Base-by-base conservation (phyloP, 2,888 invertebrate genomes). In the Lasioglossum oenotherae region DNA sequence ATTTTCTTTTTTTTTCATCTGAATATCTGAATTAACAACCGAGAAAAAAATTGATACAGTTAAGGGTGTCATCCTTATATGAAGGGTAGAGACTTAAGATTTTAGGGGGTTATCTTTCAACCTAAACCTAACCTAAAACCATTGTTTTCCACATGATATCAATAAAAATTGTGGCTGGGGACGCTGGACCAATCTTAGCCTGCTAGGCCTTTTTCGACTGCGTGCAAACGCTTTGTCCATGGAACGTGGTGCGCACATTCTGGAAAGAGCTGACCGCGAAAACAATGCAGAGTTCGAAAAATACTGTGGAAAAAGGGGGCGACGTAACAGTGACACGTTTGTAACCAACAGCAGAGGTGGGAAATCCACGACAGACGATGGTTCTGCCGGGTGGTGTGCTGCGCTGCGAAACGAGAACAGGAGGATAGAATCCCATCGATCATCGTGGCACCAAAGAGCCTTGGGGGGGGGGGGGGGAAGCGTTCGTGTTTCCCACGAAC, bases 401-500 rank as follows among this genome's bases (percentile, higher is more conserved):
- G 57, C n/a, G n/a, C 57, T 12, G 10, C n/a, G 1, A 10, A 16
- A 14, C n/a, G 31, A 12, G 23, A 16, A 4, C 16, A 16, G 31
- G 64, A 64, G 16, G 31, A 19, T 19, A 38, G 69, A 69, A 35
- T 38, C 69, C 38, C 69, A 75, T n/a, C 27, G 69, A 85, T 72
- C 71, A 73, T 35, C 19, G 31, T 19, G n/a, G 19, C 69, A 69
- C 23, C 69, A 69, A 69, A 69, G 69, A 69, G 23, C 69, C 69
- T 38, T 23, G 35, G 35, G 31, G 31, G 31, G 1, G 69, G 35
- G 35, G 31, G 31, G 31, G 1, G 69, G 69, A 69, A 31, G 64
- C 64, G 64, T 64, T 69, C 69, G 69, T 69, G 64, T 64, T 64
- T 69, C 69, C 69, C 69, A 38, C 35, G 69, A 69, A 38, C 69